Evolutionary conservation across 2,888 invertebrate species (phyloP).

Genomic region (Thecophora atra): DNA sequence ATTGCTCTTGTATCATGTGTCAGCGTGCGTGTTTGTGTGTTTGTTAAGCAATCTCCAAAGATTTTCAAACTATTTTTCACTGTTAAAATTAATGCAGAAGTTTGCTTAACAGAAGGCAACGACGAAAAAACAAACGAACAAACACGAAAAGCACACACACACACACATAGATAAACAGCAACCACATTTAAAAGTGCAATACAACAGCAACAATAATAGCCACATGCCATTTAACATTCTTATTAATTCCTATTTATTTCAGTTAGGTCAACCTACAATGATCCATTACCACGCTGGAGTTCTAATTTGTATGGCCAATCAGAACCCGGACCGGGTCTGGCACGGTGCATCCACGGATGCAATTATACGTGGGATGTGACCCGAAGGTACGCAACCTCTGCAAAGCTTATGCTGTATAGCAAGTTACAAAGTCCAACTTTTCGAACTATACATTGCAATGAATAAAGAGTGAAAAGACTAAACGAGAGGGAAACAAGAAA

Average conservation of each 20-base stretch:
- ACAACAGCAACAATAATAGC: slow-evolving; percentile 26
- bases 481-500: not conserved
- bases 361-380: slow-evolving; percentile 66
- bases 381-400: slow-evolving; percentile 54
- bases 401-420: not conserved
- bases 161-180: not conserved
- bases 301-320: slow-evolving; percentile 67
- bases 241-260: slow-evolving; percentile 61
- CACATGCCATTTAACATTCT: too few species aligned
- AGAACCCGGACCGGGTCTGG: slow-evolving; percentile 63
- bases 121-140: not conserved
- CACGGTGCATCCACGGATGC: slow-evolving; percentile 66
- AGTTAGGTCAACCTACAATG: slow-evolving; percentile 67
- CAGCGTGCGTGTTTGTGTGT: not conserved
- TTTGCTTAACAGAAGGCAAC: not conserved
- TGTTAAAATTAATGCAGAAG: slow-evolving; percentile 23
- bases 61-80: slow-evolving; percentile 38
- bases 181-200: not conserved
- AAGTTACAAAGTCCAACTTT: not conserved
- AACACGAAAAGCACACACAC: too few species aligned
- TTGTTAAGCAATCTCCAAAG: slow-evolving; percentile 34
- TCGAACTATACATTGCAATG: not conserved
- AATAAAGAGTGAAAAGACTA: not conserved
- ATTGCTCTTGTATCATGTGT: not conserved
- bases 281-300: slow-evolving; percentile 67